Conservation (phyloP, 2,888 invertebrate species). For the Morpho deidamia region DNA sequence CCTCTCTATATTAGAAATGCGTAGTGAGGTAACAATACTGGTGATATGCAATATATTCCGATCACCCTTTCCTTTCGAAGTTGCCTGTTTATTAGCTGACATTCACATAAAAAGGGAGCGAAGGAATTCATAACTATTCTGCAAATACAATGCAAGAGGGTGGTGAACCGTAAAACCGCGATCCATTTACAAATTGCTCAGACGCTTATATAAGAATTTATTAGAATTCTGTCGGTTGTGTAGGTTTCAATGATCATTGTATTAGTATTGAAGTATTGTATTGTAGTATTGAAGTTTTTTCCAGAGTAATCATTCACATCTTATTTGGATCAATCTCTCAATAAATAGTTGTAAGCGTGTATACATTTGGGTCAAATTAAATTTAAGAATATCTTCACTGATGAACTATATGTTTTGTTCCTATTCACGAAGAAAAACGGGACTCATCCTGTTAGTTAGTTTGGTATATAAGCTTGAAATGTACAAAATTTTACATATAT, state of each 20-base stretch:
- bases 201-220: slow-evolving; percentile 48
- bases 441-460: too few relatives aligned
- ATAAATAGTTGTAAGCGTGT: too few relatives aligned
- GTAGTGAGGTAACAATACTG: not conserved
- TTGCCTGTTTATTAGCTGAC: slow-evolving; percentile 20
- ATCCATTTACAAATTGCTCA: slow-evolving; percentile 69
- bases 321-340: too few relatives aligned
- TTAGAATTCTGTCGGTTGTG: slow-evolving; percentile 51
- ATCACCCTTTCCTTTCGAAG: slow-evolving; percentile 1
- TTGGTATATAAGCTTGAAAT: too few relatives aligned
- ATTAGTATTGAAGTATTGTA: too few relatives aligned
- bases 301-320: too few relatives aligned
- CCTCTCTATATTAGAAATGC: not conserved
- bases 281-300: too few relatives aligned
- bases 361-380: too few relatives aligned
- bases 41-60: not conserved
- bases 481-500: too few relatives aligned
- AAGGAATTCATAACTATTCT: slow-evolving; percentile 29
- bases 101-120: slow-evolving; percentile 26
- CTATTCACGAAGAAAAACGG: too few relatives aligned
- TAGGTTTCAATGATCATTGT: slow-evolving; percentile 59
- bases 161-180: slow-evolving; percentile 36
- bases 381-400: too few relatives aligned
- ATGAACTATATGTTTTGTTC: too few relatives aligned
- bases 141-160: slow-evolving; percentile 26